Base-by-base conservation (phyloP, 2,113 vertebrate genomes). In the Cynopterus brachyotis region DNA sequence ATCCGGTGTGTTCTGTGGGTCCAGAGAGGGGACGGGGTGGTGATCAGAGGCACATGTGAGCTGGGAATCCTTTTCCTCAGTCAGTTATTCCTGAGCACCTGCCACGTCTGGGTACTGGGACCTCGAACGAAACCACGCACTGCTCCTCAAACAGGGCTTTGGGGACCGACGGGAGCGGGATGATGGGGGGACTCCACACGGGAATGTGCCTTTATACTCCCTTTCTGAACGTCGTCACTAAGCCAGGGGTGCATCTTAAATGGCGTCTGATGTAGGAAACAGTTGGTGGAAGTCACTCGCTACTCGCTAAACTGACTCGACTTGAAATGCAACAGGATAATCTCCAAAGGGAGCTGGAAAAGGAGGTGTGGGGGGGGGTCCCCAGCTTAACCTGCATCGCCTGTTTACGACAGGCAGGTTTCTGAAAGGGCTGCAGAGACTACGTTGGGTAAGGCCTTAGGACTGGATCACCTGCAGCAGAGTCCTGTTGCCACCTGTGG, bases 1-100 rank as follows among this genome's bases (percentile, higher is more conserved):
- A 37, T 47, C 57, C n/a, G 59, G 57, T 5, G 19, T 45, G 17
- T 4, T 28, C 19, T 30, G 5, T 28, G 50, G 4, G 13, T 3
- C 50, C 45, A 73, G 62, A 32, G 37, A 47, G 13, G n/a, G 7
- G 26, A 35, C n/a, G 4, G 9, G 9, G 12, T 16, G 17, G 20
- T 20, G 2, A 5, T 17, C 15, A 30, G 79, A 22, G 35, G 17
- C 7, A 1, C 6, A 0, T 16, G 40, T 17, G 7, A 55, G 24
- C 28, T 55, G 53, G 42, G 22, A 35, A 69, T 35, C 17, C 35
- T 30, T n/a, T 16, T 53, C 16, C 32, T 42, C 53, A 13, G 0
- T 45, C 32, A 11, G n/a, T 17, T 11, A 3, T 6, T 85, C 70
- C 62, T 59, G 66, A 59, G 37, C 7, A 11, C 26, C 40, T 62